Percentiles rank a stretch among this genome's conserved stretches.
These are phyloP conservation scores for Caenorhabditis doughertyi DNA, from an alignment of 2,888 invertebrate species.

Conservation along the genomic window DNA sequence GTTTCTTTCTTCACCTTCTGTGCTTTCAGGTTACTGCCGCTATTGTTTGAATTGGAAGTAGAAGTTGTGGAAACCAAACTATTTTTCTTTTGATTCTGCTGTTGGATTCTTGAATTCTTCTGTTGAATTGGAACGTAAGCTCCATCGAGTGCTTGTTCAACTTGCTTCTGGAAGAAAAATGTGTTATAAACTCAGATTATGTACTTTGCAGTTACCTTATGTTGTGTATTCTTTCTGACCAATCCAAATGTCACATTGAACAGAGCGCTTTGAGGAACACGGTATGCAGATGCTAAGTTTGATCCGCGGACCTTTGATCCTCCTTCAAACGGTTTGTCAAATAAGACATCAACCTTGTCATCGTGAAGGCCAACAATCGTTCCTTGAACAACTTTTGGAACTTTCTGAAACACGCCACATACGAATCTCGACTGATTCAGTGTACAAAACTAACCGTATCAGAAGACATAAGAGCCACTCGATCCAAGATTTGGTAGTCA, in stretches of 20 bases:
- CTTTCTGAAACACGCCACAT: conserved; percentile 85
- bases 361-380: conserved; percentile 87
- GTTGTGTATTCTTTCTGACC: conserved; percentile 43
- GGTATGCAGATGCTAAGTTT: conserved; percentile 37
- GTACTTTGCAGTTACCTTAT: conserved; percentile 15
- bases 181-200: not conserved
- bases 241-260: conserved; percentile 70
- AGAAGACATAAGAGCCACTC: conserved; percentile 85
- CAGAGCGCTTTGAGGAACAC: conserved; percentile 61
- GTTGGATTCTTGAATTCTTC: conserved; percentile 25
- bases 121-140: conserved; percentile 40
- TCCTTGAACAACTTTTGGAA: conserved; percentile 85
- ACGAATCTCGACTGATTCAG: not conserved
- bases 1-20: not conserved
- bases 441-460: conserved; percentile 31
- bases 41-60: not conserved
- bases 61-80: not conserved
- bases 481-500: conserved; percentile 89
- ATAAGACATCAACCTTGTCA: conserved; percentile 88
- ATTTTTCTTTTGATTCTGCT: conserved; percentile 12
- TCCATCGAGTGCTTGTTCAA: conserved; percentile 15
- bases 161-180: conserved; percentile 7
- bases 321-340: conserved; percentile 89
- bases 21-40: too few species aligned
- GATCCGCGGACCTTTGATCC: conserved; percentile 83